phyloP scores from a whole-genome alignment of 2,888 invertebrate species.

The Plagodis pulveraria region DNA sequence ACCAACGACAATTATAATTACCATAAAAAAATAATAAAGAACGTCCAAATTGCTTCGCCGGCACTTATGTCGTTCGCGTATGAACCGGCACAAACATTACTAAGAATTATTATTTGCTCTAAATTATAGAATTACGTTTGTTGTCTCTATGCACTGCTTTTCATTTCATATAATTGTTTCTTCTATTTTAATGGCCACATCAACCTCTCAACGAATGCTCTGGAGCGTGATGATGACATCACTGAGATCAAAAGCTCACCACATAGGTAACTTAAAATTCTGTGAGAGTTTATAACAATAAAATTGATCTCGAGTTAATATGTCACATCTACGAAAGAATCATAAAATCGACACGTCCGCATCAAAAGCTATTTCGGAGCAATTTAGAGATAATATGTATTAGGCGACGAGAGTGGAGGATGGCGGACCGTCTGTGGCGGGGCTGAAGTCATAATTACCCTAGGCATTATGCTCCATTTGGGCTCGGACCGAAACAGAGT shows the following conservation, averaged over 20 bases:
- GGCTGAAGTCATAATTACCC: conserved; percentile 81
- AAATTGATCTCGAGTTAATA: conserved; percentile 38
- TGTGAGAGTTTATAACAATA: conserved; percentile 33
- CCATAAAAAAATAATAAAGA: conserved; percentile 79
- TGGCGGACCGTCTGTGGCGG: conserved; percentile 53
- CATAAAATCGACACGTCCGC: conserved; percentile 55
- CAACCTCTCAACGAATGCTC: conserved; percentile 21
- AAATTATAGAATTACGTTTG: conserved; percentile 50
- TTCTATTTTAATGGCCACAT: conserved; percentile 25
- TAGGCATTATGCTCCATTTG: conserved; percentile 83
- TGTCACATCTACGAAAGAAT: conserved; percentile 43
- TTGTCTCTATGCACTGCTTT: conserved; percentile 33
- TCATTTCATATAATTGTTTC: conserved; percentile 29
- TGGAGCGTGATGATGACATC: conserved; percentile 9
- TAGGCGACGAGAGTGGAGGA: conserved; percentile 62
- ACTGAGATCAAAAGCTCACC: background rate
- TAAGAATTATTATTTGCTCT: conserved; percentile 55
- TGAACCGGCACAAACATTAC: conserved; percentile 47
- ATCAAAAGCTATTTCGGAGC: conserved; percentile 57
- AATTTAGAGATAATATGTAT: conserved; percentile 59
- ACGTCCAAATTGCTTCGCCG: conserved; percentile 63
- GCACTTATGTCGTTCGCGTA: conserved; percentile 53
- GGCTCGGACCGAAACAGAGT: conserved; percentile 75
- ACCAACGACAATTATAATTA: conserved; percentile 75
- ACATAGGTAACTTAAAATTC: conserved; percentile 2